Conservation (phyloP, 92 coral and sea anemone genomes). For the Epizoanthus ramosus region DNA sequence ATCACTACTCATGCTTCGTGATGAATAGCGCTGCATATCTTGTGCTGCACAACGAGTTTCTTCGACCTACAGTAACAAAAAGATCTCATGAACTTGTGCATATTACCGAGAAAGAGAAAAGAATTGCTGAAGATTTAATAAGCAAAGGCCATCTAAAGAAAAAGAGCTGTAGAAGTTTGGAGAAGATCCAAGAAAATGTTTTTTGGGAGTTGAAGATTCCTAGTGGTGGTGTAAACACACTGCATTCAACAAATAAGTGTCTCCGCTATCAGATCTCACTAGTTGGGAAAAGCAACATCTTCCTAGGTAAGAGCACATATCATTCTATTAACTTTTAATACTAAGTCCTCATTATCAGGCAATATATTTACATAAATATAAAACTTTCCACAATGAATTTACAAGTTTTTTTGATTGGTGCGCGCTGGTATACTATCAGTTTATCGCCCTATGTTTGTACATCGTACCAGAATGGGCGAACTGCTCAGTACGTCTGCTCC, state of each 20-base stretch:
- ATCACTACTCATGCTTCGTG: conserved; percentile 56
- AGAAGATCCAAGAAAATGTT: conserved; percentile 41
- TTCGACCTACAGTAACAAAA: conserved; percentile 39
- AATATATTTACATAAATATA: too few relatives aligned
- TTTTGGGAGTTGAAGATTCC: conserved; percentile 53
- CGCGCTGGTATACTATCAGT: too few relatives aligned
- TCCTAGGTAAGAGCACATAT: conserved; percentile 32
- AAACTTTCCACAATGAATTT: too few relatives aligned
- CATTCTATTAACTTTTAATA: too few relatives aligned
- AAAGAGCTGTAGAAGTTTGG: conserved; percentile 51
- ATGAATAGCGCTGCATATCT: conserved; percentile 63
- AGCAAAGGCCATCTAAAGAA: conserved; percentile 44
- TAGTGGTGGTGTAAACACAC: conserved; percentile 36
- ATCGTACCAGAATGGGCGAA: too few relatives aligned
- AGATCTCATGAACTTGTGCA: conserved; percentile 43
- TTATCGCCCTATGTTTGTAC: too few relatives aligned
- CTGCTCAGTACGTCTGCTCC: too few relatives aligned
- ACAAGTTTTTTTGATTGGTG: too few relatives aligned
- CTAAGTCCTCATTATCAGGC: too few relatives aligned
- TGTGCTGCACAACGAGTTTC: conserved; percentile 60
- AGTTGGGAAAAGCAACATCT: conserved; percentile 45
- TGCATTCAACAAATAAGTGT: conserved; percentile 17
- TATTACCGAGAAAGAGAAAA: conserved; percentile 62
- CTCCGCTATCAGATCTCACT: conserved; percentile 47
- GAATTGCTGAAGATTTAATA: conserved; percentile 55